Evolutionary conservation across 2,888 invertebrate genomes (phyloP).

Genomic region (Clostera curtula): DNA sequence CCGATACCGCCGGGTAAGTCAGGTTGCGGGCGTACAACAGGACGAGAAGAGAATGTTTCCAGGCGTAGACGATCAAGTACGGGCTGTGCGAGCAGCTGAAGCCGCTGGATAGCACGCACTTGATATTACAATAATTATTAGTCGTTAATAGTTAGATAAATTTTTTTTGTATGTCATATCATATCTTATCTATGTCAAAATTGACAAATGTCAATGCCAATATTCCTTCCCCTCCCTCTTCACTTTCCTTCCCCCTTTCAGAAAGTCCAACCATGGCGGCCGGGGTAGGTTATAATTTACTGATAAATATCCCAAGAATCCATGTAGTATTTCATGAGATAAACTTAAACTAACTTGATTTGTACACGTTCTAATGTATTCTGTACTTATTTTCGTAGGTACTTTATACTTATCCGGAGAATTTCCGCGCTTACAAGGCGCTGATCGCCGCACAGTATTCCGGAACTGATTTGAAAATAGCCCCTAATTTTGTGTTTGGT

Average conservation of each 20-base stretch:
- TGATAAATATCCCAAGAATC: conserved; percentile 50
- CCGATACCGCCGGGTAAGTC: no score
- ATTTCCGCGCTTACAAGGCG: conserved; percentile 98
- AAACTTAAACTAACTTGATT: conserved; percentile 17
- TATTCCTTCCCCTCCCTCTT: conserved; percentile 10
- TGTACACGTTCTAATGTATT: conserved; percentile 13
- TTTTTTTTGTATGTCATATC: no score
- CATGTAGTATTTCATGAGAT: conserved; percentile 10
- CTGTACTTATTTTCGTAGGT: conserved; percentile 81
- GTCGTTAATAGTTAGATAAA: neutral
- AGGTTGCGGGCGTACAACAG: no score
- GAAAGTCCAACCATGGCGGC: conserved; percentile 78
- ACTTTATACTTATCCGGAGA: conserved; percentile 97
- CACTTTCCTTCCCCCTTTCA: conserved; percentile 47
- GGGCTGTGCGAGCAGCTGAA: no score
- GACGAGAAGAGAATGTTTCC: no score
- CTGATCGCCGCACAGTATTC: conserved; percentile 98
- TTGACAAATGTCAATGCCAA: conserved; percentile 33
- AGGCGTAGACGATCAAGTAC: no score
- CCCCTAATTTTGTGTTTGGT: conserved; percentile 91
- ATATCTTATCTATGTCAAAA: neutral
- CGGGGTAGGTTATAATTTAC: conserved; percentile 77
- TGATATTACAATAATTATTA: no score
- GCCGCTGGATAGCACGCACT: no score
- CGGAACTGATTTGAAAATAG: conserved; percentile 88